Percentiles rank a stretch among this genome's conserved stretches.
phyloP scores from a whole-genome alignment of 1,140 invertebrate species.

The Drosophila repleta region DNA sequence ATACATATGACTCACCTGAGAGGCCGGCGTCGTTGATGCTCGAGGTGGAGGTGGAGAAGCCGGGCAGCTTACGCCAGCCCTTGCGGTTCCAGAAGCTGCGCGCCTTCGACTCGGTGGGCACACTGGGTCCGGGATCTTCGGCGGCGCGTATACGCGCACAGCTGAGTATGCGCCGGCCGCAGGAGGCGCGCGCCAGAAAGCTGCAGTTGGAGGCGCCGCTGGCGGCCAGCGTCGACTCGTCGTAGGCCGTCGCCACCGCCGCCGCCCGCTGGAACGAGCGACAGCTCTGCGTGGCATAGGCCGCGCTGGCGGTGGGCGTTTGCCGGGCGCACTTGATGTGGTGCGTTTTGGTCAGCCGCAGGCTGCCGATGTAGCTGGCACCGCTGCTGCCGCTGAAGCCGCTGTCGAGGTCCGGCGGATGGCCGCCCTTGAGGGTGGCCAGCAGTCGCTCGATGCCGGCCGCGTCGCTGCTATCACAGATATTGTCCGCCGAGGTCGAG shows the following conservation, averaged over 20 bases:
- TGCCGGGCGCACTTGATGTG: conserved; percentile 75
- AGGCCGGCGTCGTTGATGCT: conserved; percentile 87
- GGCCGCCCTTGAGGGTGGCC: conserved; percentile 62
- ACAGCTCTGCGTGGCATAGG: conserved; percentile 65
- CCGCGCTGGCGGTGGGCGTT: conserved; percentile 40
- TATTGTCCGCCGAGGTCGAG: conserved; percentile 78
- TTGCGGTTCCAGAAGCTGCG: conserved; percentile 89
- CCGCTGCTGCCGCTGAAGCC: conserved; percentile 92
- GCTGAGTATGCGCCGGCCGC: conserved; percentile 68
- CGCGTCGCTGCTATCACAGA: conserved; percentile 70
- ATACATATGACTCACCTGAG: conserved; percentile 86
- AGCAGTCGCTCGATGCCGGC: conserved; percentile 81
- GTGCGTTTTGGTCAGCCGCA: conserved; percentile 85
- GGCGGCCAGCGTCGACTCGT: conserved; percentile 34
- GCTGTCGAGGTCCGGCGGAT: conserved; percentile 88
- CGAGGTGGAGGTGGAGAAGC: conserved; percentile 87
- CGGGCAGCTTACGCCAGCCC: conserved; percentile 90
- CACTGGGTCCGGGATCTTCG: conserved; percentile 75
- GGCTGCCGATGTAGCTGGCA: conserved; percentile 89
- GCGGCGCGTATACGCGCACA: conserved; percentile 76
- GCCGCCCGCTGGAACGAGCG: conserved; percentile 69
- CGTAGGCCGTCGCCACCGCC: conserved; percentile 46
- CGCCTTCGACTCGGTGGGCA: conserved; percentile 75
- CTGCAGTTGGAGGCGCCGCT: conserved; percentile 19
- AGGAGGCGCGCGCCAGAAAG: conserved; percentile 73